Evolutionary conservation across 1,140 invertebrate species (phyloP).

Genomic region (Anoplolepis gracilipes): DNA sequence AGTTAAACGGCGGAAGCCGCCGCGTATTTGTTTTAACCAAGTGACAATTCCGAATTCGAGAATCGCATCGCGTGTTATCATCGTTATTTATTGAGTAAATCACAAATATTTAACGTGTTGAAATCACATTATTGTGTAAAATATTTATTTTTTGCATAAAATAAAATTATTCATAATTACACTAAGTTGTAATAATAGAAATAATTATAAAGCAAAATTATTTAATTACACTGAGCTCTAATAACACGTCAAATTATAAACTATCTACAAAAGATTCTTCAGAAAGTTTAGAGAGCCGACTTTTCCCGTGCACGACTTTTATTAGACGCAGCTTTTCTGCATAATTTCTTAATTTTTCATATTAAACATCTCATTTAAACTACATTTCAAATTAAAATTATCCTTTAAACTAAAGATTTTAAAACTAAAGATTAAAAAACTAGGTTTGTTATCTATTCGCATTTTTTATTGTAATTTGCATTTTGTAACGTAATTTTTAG

Average conservation of each 20-base stretch:
- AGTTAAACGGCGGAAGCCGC: conserved; percentile 1
- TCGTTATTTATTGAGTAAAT: background rate
- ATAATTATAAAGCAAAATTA: no score
- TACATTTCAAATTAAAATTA: background rate
- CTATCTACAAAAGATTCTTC: background rate
- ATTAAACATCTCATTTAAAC: background rate
- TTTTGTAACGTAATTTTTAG: no score
- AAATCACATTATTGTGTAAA: background rate
- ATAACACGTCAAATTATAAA: background rate
- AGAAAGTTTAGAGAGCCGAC: no score
- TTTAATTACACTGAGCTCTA: background rate
- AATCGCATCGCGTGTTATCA: background rate
- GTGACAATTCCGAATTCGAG: background rate
- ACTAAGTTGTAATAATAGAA: background rate
- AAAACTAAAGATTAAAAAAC: background rate
- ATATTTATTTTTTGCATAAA: background rate
- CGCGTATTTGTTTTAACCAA: conserved; percentile 20
- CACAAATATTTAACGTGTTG: background rate
- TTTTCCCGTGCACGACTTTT: background rate
- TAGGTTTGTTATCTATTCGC: background rate
- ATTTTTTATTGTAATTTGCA: no score
- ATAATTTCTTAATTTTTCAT: background rate
- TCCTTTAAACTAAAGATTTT: background rate
- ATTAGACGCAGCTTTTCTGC: background rate
- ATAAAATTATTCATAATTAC: background rate